These are phyloP conservation scores for Terebella lapidaria DNA, from an alignment of 2,888 invertebrate genomes.

Conservation along the genomic window DNA sequence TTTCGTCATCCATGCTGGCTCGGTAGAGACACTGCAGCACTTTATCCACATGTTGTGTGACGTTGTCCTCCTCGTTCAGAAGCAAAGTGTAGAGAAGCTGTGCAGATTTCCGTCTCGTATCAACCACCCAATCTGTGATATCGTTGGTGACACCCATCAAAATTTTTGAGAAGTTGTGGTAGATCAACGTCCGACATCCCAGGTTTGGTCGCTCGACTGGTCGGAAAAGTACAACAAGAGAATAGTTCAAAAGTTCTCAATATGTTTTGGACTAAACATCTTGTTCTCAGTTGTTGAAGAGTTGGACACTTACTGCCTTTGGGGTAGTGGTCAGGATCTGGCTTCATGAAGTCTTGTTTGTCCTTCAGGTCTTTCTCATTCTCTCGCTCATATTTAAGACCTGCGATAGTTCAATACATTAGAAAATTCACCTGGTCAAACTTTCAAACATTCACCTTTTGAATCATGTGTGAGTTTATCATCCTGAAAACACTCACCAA, in stretches of 20 bases:
- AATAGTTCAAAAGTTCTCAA: neutral
- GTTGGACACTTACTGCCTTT: conserved; percentile 55
- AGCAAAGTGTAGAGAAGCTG: conserved; percentile 70
- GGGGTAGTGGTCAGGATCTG: conserved; percentile 68
- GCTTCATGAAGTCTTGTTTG: conserved; percentile 67
- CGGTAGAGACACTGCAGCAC: conserved; percentile 62
- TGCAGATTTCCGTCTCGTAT: conserved; percentile 67
- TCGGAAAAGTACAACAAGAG: neutral
- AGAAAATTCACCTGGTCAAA: neutral
- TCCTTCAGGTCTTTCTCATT: conserved; percentile 84
- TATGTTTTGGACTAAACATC: too few relatives aligned
- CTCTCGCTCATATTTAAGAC: conserved; percentile 74
- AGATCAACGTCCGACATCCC: conserved; percentile 76
- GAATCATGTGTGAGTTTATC: neutral
- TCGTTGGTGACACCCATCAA: conserved; percentile 69
- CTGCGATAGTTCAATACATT: conserved; percentile 54
- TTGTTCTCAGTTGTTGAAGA: too few relatives aligned
- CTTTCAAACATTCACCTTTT: neutral
- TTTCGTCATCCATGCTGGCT: conserved; percentile 67
- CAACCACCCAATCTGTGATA: conserved; percentile 71
- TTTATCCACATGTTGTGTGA: conserved; percentile 64
- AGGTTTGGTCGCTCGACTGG: conserved; percentile 74
- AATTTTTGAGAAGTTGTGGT: conserved; percentile 67
- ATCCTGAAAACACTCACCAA: conserved; percentile 33
- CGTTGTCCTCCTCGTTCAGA: conserved; percentile 69